phyloP scores from a whole-genome alignment of 2,888 invertebrate genomes.

The Troglohyphantes excavatus region DNA sequence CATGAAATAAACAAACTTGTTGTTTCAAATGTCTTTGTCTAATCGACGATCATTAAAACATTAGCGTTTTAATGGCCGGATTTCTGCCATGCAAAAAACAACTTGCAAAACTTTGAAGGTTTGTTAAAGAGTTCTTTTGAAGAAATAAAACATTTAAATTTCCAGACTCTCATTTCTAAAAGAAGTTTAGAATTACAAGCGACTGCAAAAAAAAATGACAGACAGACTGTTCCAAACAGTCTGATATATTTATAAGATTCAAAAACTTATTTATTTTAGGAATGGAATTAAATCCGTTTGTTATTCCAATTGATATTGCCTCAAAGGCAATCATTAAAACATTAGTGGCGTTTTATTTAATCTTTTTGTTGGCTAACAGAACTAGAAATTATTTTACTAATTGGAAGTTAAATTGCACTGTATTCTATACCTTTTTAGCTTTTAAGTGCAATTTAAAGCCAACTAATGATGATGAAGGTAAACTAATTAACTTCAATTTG shows the following conservation, averaged over 20 bases:
- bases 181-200: not conserved
- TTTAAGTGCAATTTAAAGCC: slow-evolving; percentile 29
- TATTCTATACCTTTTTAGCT: slow-evolving; percentile 21
- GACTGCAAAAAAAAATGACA: not conserved
- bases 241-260: not conserved
- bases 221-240: not conserved
- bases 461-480: slow-evolving; percentile 57
- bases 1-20: too few relatives aligned
- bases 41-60: too few relatives aligned
- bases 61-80: too few relatives aligned
- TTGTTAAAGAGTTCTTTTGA: not conserved
- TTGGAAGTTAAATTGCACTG: slow-evolving; percentile 15
- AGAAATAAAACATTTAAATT: not conserved
- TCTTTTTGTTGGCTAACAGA: slow-evolving; percentile 9
- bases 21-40: too few relatives aligned
- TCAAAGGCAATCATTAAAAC: slow-evolving; percentile 26
- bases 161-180: not conserved
- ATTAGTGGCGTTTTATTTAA: not conserved
- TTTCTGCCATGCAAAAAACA: too few relatives aligned
- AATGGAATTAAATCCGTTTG: not conserved
- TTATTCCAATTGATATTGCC: not conserved
- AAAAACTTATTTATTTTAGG: not conserved
- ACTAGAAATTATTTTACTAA: slow-evolving; percentile 33
- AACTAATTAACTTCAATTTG: slow-evolving; percentile 47
- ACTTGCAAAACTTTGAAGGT: too few relatives aligned